Evolutionary conservation across 2,113 vertebrate species (phyloP).

Genomic region (Leiothrix lutea): DNA sequence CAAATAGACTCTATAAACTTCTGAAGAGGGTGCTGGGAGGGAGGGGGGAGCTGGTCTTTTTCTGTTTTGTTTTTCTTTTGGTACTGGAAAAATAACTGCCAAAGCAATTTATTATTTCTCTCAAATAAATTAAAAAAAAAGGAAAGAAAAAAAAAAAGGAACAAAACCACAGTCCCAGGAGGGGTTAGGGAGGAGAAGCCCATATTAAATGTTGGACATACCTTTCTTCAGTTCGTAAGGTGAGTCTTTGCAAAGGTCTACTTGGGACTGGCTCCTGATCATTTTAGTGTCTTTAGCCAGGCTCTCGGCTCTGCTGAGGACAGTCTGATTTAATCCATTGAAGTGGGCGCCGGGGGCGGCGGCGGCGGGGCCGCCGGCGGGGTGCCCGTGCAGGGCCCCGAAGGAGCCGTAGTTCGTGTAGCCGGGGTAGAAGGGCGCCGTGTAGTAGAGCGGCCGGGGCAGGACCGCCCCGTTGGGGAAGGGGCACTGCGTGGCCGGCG

Average conservation of each 20-base stretch:
- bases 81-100: slow-evolving; percentile 77
- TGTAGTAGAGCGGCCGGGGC: slow-evolving; percentile 92
- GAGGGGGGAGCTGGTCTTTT: neutral
- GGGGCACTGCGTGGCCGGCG: slow-evolving; percentile 84
- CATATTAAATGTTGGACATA: slow-evolving; percentile 99
- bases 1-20: slow-evolving; percentile 91
- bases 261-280: slow-evolving; percentile 89
- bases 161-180: slow-evolving; percentile 42
- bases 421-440: slow-evolving; percentile 93
- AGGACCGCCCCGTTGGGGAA: slow-evolving; percentile 90
- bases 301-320: slow-evolving; percentile 94
- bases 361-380: slow-evolving; percentile 74
- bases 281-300: slow-evolving; percentile 93
- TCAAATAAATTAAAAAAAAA: slow-evolving; percentile 74
- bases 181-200: slow-evolving; percentile 73
- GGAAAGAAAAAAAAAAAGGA: neutral
- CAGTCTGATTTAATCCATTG: slow-evolving; percentile 99
- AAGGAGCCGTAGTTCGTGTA: slow-evolving; percentile 99
- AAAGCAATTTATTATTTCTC: slow-evolving; percentile 63
- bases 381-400: slow-evolving; percentile 89
- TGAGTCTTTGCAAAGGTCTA: slow-evolving; percentile 98
- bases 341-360: slow-evolving; percentile 81
- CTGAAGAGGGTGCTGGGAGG: slow-evolving; percentile 69
- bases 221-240: slow-evolving; percentile 99
- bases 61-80: slow-evolving; percentile 64